Evolutionary conservation across 37 sponge, comb jelly and placozoan genomes (phyloP).

Genomic region (Chondrosia reniformis): DNA sequence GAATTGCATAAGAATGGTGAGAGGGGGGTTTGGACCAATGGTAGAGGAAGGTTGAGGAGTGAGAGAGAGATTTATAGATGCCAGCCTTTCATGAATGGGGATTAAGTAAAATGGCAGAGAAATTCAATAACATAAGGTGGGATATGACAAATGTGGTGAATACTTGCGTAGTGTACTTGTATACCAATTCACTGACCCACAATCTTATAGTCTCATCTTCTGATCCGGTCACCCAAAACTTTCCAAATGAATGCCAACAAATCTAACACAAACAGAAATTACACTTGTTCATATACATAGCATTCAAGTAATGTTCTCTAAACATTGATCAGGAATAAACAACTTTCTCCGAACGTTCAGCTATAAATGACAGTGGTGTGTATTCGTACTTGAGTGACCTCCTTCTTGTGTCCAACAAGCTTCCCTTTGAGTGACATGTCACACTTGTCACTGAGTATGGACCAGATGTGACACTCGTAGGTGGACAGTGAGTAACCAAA

Average conservation of each 20-base stretch:
- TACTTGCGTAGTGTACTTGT: no score
- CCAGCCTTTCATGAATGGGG: no score
- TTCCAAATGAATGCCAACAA: conserved; percentile 31
- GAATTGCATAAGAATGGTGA: neutral
- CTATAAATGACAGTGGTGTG: no score
- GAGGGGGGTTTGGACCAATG: neutral
- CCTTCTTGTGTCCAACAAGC: conserved; percentile 47
- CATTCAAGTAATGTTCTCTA: neutral
- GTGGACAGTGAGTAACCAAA: conserved; percentile 70
- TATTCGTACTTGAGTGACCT: conserved; percentile 69
- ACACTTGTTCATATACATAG: neutral
- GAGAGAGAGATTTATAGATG: no score
- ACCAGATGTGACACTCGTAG: conserved; percentile 20
- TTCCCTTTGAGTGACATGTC: neutral
- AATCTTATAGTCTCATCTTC: conserved; percentile 67
- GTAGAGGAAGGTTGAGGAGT: neutral
- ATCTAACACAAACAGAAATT: no score
- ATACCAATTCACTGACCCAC: conserved; percentile 63
- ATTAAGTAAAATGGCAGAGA: no score
- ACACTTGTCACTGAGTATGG: conserved; percentile 17
- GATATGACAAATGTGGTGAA: no score
- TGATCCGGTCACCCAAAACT: conserved; percentile 70
- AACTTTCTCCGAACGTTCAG: neutral
- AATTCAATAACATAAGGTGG: neutral
- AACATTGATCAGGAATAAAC: neutral